A percentile compares a stretch with the other conserved stretches of the same genome.
Conservation (phyloP, 2,113 vertebrate genomes). For the Herpetotheres cachinnans region DNA sequence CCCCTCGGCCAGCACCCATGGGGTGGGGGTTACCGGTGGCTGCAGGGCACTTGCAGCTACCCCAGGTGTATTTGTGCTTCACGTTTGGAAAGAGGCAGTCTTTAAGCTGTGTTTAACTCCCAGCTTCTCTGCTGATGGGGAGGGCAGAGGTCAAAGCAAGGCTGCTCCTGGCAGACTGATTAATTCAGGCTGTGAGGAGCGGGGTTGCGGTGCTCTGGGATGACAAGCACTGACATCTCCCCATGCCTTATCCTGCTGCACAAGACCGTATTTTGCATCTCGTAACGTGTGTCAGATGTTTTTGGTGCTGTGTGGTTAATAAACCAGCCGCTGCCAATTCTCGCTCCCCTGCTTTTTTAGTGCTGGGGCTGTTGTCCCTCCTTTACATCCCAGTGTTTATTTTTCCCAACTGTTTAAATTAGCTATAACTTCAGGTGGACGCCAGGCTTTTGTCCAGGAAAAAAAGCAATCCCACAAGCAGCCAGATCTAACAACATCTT, state of each 20-base stretch:
- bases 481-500: slow-evolving; percentile 25
- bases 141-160: slow-evolving; percentile 11
- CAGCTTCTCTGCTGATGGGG: not conserved
- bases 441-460: slow-evolving; percentile 9
- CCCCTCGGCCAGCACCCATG: not conserved
- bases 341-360: not conserved
- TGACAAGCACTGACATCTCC: not conserved
- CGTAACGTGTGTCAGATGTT: not conserved
- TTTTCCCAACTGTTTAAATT: not conserved
- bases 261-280: not conserved
- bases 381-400: not conserved
- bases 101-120: not conserved
- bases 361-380: not conserved
- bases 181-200: not conserved
- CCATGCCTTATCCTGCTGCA: not conserved
- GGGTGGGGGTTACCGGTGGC: not conserved
- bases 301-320: not conserved
- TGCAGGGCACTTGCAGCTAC: not conserved
- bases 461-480: not conserved
- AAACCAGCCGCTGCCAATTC: slow-evolving; percentile 1
- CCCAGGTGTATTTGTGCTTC: not conserved
- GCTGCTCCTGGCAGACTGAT: slow-evolving; percentile 11
- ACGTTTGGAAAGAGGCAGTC: not conserved
- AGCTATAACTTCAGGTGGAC: not conserved
- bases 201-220: not conserved